Percentiles rank a stretch among this genome's conserved stretches.
Evolutionary conservation across 30 jellyfish, hydroid and myxozoan genomes (phyloP).

Genomic region (Aurelia coerulea): DNA sequence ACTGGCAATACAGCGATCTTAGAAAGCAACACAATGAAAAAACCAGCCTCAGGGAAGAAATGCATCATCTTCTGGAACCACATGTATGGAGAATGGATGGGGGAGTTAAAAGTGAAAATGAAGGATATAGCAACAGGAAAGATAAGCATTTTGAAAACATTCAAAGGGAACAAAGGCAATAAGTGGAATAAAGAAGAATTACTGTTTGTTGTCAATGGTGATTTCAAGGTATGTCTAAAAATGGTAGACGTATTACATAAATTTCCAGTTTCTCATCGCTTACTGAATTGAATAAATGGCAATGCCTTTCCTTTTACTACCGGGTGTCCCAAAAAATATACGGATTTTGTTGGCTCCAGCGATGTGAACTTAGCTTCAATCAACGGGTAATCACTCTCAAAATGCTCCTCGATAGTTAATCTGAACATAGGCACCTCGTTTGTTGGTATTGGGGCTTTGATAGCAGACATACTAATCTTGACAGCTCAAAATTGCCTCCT

Average conservation of each 20-base stretch:
- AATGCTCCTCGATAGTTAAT: no score
- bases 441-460: no score
- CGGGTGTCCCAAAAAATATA: no score
- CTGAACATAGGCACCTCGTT: no score
- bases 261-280: not conserved
- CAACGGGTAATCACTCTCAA: no score
- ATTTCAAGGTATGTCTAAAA: slow-evolving; percentile 7
- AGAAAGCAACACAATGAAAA: slow-evolving; percentile 15
- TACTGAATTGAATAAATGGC: not conserved
- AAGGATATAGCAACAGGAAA: slow-evolving; percentile 20
- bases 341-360: no score
- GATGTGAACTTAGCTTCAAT: no score
- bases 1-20: slow-evolving; percentile 37
- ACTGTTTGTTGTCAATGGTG: not conserved
- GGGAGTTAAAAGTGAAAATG: slow-evolving; percentile 17
- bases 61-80: slow-evolving; percentile 60
- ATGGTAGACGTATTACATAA: not conserved
- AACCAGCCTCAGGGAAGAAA: slow-evolving; percentile 43
- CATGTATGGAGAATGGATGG: slow-evolving; percentile 62
- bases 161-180: slow-evolving; percentile 62
- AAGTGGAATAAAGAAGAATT: slow-evolving; percentile 35
- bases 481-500: no score
- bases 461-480: no score
- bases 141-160: not conserved
- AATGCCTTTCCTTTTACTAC: not conserved